Evolutionary conservation across 2,888 invertebrate species (phyloP), one percentile per base, ranked within the genome.

Genomic region (Lamellibrachia columna): DNA sequence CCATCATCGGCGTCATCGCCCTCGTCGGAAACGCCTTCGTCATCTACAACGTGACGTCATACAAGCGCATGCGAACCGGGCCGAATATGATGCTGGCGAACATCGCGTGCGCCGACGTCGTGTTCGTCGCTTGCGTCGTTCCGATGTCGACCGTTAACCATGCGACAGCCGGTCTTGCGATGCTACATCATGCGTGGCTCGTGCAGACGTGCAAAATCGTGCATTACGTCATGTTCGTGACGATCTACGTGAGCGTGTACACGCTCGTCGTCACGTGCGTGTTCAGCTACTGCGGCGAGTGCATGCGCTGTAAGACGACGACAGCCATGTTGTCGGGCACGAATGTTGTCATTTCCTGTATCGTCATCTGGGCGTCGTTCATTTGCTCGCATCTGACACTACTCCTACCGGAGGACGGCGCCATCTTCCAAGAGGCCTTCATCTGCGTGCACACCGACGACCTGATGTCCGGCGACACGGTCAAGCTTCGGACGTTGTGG

Each of bases 171-270:
- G 8, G 55, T 91, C 7, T 91, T 75, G 15, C 75, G 22, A 15
- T 75, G 22, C 22, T 22, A n/a, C 75, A 75, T 15, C 75, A 75
- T n/a, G 75, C 75, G 75, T 75, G 75, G 75, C 75, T 75, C 75
- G 75, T 75, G 75, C 75, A 75, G 22, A n/a, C 22, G 15, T 94
- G 94, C 92, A 93, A 93, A 40, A 91, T 93, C 90, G 93, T 94
- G 52, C 94, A 94, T 90, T 94, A 94, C 93, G 91, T 94, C 90
- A 93, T 94, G 91, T 94, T 94, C 91, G 94, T 94, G 58, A 93
- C 93, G n/a, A 93, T 94, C 28, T 94, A 94, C 92, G 94, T 94
- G 58, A 75, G 93, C 52, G 93, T 94, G 90, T 94, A 94, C 94
- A 94, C 93, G 40, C 92, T 94, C 52, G 94, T 94, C 90, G 94